phyloP scores from a whole-genome alignment of 92 coral and sea anemone genomes.

The Anthopleura xanthogrammica region DNA sequence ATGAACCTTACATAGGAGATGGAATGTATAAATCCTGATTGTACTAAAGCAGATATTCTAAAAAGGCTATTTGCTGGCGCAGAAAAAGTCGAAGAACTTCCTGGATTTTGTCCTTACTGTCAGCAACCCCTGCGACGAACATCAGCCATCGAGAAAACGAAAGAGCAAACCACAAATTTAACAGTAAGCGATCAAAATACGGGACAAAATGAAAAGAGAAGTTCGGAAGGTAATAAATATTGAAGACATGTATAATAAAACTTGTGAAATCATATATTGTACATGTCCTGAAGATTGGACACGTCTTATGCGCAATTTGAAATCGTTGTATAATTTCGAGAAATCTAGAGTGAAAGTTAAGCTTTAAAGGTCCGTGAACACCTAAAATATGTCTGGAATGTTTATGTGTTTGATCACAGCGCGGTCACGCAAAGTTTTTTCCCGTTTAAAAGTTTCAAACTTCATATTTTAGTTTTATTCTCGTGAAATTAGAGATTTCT shows the following conservation, averaged over 20 bases:
- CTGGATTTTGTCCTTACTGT: background rate
- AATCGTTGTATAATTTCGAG: too few relatives aligned
- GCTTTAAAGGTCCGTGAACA: too few relatives aligned
- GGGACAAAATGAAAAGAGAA: background rate
- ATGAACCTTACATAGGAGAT: background rate
- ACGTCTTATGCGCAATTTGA: too few relatives aligned
- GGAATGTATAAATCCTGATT: constrained; percentile 10
- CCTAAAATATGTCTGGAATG: too few relatives aligned
- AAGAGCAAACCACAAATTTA: background rate
- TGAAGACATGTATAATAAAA: background rate
- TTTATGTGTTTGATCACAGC: too few relatives aligned
- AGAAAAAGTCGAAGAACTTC: background rate
- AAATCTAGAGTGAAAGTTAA: too few relatives aligned
- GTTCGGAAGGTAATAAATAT: background rate
- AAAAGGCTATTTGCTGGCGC: background rate
- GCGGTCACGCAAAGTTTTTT: too few relatives aligned
- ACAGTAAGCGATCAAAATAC: background rate
- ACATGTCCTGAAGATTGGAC: background rate
- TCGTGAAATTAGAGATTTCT: too few relatives aligned
- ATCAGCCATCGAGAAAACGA: background rate
- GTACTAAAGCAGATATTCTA: background rate
- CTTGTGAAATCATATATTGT: too few relatives aligned
- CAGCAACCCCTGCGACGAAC: background rate
- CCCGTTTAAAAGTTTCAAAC: too few relatives aligned
- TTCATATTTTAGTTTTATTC: too few relatives aligned